Percentiles rank a stretch among this genome's conserved stretches.
phyloP scores from a whole-genome alignment of 2,113 vertebrate genomes.

The Coracopsis vasa region DNA sequence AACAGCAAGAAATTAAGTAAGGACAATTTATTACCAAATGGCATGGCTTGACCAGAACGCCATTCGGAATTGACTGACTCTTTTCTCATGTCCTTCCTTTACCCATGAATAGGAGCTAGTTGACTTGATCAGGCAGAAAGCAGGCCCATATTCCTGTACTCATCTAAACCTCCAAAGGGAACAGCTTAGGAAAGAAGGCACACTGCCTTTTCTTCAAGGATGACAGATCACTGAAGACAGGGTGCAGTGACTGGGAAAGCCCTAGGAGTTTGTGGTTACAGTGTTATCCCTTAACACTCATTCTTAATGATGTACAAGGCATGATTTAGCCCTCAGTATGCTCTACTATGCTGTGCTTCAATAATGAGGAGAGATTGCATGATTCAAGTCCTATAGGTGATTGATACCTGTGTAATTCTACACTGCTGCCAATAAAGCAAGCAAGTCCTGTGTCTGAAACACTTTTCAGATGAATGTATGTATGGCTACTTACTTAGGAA shows the following conservation, averaged over 20 bases:
- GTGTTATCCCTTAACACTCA: neutral
- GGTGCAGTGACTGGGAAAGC: neutral
- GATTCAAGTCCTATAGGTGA: neutral
- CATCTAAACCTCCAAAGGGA: neutral
- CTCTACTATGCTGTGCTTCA: neutral
- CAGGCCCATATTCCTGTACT: neutral
- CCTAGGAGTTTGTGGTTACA: neutral
- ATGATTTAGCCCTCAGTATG: neutral
- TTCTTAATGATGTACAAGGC: neutral
- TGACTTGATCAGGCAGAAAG: neutral
- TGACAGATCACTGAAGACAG: neutral
- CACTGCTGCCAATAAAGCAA: slow-evolving; percentile 54
- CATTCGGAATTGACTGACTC: neutral
- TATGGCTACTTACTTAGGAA: slow-evolving; percentile 24
- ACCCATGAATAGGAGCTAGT: neutral
- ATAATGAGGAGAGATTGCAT: slow-evolving; percentile 12
- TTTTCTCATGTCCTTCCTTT: neutral
- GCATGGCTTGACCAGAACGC: neutral
- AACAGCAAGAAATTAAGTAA: neutral
- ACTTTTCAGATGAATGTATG: slow-evolving; percentile 37
- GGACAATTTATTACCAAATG: neutral
- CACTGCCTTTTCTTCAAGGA: neutral
- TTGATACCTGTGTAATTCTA: slow-evolving; percentile 37
- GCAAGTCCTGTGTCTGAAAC: slow-evolving; percentile 34
- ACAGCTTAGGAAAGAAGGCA: neutral